Evolutionary conservation across 1,140 invertebrate species (phyloP), one percentile per base, ranked within the genome.

Genomic region (Pseudomyrmex sp.): DNA sequence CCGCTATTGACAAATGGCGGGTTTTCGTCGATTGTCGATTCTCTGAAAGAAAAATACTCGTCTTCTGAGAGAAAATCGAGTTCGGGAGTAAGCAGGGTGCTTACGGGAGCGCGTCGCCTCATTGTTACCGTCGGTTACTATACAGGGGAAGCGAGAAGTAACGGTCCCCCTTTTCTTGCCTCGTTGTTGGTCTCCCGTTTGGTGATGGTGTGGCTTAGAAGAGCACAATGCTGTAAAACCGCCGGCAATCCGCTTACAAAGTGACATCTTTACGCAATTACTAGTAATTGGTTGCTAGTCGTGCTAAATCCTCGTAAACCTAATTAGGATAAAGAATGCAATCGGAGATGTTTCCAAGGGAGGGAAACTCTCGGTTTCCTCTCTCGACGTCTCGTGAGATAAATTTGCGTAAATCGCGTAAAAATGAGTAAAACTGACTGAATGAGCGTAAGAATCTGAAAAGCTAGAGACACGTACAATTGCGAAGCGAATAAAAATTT

Each of bases 261-360:
- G 91, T 94, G 93, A 94, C 93, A 93, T 94, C 93, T 94, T 94
- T 94, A 94, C 93, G 93, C 93, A 94, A 94, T 94, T 94, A 94
- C 88, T 91, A 86, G 91, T 94, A 94, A 94, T 94, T 94, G 93
- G 93, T 91, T 91, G 75, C 74, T 72, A 62, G 86, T 84, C 73
- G 84, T 79, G 66, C 70, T 89, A 88, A 87, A 92, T 88, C 91
- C 85, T 88, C 86, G 87, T 82, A 92, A 91, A 92, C 92, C 90
- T 92, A 92, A 93, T 93, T 93, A 93, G 91, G 85, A 86, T 82
- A 73, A 91, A 93, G 90, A 93, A 90, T 91, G 87, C 89, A 90
- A 91, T 91, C 68, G 85, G 87, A 89, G 85, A 90, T 77, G 82
- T 35, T 79, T 15, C 35, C 56, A 50, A 73, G 83, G 84, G 35